These are phyloP conservation scores for Tribolium madens DNA, from an alignment of 1,140 invertebrate genomes.

Conservation along the genomic window DNA sequence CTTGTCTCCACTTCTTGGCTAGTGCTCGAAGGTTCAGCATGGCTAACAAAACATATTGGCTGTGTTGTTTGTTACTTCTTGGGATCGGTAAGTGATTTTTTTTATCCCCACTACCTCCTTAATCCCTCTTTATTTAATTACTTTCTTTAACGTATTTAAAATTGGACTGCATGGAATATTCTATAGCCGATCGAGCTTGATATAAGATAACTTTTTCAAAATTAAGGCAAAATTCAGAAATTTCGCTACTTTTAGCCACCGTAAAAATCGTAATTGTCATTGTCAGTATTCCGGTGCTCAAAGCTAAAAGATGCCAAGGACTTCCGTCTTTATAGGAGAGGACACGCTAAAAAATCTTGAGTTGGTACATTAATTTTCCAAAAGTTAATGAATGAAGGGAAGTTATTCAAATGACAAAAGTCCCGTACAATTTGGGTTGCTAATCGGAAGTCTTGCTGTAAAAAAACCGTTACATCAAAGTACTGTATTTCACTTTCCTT, in stretches of 20 bases:
- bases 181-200: too few relatives aligned
- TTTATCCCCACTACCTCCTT: background rate
- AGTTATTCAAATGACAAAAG: slow-evolving; percentile 6
- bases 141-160: too few relatives aligned
- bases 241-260: too few relatives aligned
- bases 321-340: too few relatives aligned
- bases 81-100: slow-evolving; percentile 60
- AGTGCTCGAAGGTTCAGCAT: slow-evolving; percentile 64
- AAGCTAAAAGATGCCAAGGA: too few relatives aligned
- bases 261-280: too few relatives aligned
- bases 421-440: background rate
- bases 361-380: too few relatives aligned
- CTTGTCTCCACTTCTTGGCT: slow-evolving; percentile 64
- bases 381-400: too few relatives aligned
- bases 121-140: background rate
- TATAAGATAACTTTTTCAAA: too few relatives aligned
- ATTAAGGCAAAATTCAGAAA: background rate
- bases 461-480: slow-evolving; percentile 27
- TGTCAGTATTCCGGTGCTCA: too few relatives aligned
- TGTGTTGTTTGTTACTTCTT: slow-evolving; percentile 63
- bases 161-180: too few relatives aligned
- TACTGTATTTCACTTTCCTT: slow-evolving; percentile 27
- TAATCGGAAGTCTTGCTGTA: slow-evolving; percentile 11
- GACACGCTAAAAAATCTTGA: too few relatives aligned
- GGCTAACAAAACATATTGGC: slow-evolving; percentile 63